These are phyloP conservation scores for Cerceris rybyensis DNA, from an alignment of 2,888 invertebrate species.

Conservation along the genomic window DNA sequence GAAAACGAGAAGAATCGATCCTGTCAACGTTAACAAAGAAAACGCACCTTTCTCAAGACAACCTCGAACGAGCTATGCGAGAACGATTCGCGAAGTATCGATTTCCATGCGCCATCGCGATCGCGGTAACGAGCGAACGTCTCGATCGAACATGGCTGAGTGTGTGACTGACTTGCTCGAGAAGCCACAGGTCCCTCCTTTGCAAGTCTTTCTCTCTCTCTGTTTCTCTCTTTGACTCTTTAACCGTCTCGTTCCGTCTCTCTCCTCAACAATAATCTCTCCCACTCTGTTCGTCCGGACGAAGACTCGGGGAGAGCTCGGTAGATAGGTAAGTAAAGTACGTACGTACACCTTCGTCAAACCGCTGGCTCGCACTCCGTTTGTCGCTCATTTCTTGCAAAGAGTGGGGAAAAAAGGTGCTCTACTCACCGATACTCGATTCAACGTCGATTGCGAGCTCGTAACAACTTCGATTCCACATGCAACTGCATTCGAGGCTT, in stretches of 20 bases:
- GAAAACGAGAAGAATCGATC: neutral
- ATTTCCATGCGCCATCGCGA: constrained; percentile 23
- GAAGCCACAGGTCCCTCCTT: constrained; percentile 69
- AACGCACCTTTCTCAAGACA: too few species aligned
- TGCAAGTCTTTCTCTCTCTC: constrained; percentile 47
- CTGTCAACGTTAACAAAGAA: neutral
- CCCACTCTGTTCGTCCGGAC: constrained; percentile 42
- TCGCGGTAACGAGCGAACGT: constrained; percentile 46
- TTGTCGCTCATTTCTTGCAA: constrained; percentile 55
- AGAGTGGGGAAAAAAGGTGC: constrained; percentile 40
- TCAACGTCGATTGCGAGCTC: neutral
- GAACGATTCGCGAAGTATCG: constrained; percentile 15
- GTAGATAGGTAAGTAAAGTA: constrained; percentile 44
- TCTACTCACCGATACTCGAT: neutral
- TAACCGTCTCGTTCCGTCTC: constrained; percentile 12
- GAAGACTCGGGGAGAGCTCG: neutral
- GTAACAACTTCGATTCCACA: neutral
- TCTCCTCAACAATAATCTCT: constrained; percentile 41
- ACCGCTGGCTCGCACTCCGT: constrained; percentile 71
- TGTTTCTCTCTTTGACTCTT: constrained; percentile 17
- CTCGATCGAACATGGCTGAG: constrained; percentile 58
- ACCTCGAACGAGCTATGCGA: neutral
- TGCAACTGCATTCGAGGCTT: neutral
- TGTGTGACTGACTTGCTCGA: constrained; percentile 71
- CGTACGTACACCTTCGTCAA: constrained; percentile 73